Evolutionary conservation across 2,113 vertebrate genomes (phyloP), one percentile per base, ranked within the genome.

Genomic region (Phyllostomus discolor): DNA sequence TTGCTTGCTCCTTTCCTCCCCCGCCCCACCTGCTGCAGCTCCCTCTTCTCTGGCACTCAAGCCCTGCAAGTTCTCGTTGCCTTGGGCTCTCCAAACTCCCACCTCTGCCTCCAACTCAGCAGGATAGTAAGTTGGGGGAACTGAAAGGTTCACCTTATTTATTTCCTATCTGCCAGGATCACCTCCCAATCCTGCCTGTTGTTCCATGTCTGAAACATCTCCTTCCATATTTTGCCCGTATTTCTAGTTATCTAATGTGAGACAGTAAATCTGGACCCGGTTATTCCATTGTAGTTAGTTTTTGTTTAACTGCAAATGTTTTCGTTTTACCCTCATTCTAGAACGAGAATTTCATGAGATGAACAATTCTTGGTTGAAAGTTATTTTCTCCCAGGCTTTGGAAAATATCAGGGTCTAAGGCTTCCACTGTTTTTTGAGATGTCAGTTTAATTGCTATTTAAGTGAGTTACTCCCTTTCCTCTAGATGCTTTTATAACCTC

Each of bases 231-330:
- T 57, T 67, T 64, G 14, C 6, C 7, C n/a, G 38, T 26, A 48
- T 19, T 76, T 79, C 43, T 28, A 31, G 52, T 41, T 66, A 50
- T 57, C 66, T 66, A 46, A n/a, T 7, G n/a, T 28, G 33, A 48
- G 50, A 57, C 31, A 50, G 33, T 43, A 75, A 20, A 83, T 33
- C 50, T 54, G 62, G 50, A 24, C 75, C 31, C 33, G n/a, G 11
- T 59, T n/a, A 48, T 48, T 81, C 66, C 1, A 7, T 57, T 2
- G 14, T 7, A 15, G 69, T 86, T 64, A 10, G 4, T 62, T 52
- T 87, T 81, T 73, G 66, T 93, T 90, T 80, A 75, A 91, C 41
- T 43, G 35, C 28, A 69, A 72, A 46, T 24, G 11, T 62, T 82
- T 75, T 66, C 24, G 33, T 59, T 57, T 91, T 50, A 28, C 15